These are phyloP conservation scores for Drosophila paranaensis DNA, from an alignment of 2,888 invertebrate species.

Conservation along the genomic window DNA sequence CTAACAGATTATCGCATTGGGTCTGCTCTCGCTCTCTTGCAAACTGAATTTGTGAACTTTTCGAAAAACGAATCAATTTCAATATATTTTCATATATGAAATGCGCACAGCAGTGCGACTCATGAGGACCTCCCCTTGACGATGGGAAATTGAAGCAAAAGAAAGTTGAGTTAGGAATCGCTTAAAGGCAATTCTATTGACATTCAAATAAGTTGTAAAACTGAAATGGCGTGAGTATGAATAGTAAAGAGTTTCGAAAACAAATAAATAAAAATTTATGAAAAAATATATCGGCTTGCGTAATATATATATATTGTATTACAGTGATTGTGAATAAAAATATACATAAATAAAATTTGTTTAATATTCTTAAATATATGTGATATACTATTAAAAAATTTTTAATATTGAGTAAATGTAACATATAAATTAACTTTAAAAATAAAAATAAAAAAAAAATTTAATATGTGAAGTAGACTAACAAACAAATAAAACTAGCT, in stretches of 20 bases:
- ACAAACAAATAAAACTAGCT: too few relatives aligned
- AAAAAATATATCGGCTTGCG: neutral
- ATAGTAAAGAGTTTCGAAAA: neutral
- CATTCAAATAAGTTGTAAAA: neutral
- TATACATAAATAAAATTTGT: too few relatives aligned
- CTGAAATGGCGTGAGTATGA: neutral
- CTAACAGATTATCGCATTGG: slow-evolving; percentile 27
- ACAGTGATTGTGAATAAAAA: too few relatives aligned
- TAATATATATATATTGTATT: too few relatives aligned
- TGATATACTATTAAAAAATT: too few relatives aligned
- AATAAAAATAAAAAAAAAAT: too few relatives aligned
- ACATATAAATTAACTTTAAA: too few relatives aligned
- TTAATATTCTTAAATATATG: too few relatives aligned
- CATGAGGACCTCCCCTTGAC: neutral
- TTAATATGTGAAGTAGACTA: too few relatives aligned
- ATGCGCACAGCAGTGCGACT: neutral
- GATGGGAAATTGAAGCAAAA: neutral
- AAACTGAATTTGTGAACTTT: slow-evolving; percentile 12
- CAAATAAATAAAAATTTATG: neutral
- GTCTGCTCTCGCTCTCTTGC: slow-evolving; percentile 1
- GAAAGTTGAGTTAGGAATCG: neutral
- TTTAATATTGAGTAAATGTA: too few relatives aligned
- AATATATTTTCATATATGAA: slow-evolving; percentile 14
- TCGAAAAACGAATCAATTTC: slow-evolving; percentile 25
- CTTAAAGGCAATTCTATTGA: slow-evolving; percentile 3